These are phyloP conservation scores for Chloroclystis v-ata DNA, from an alignment of 2,888 invertebrate genomes.

Conservation along the genomic window DNA sequence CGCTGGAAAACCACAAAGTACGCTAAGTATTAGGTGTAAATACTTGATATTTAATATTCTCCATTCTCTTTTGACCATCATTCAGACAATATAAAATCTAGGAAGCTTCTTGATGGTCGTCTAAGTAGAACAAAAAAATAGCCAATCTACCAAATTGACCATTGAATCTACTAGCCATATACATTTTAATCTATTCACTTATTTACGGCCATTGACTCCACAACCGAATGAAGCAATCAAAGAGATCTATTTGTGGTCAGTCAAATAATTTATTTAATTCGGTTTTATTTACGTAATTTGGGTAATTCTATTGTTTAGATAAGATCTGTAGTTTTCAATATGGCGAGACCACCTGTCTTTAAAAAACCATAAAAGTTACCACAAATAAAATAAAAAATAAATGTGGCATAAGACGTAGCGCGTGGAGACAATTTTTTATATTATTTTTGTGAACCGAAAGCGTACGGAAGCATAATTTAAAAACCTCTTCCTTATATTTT, in stretches of 20 bases:
- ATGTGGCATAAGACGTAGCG: slow-evolving; percentile 5
- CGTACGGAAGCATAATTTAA: slow-evolving; percentile 9
- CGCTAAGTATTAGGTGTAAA: too few relatives aligned
- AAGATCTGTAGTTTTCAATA: neutral
- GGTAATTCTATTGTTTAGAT: slow-evolving; percentile 1
- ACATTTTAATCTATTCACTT: slow-evolving; percentile 17
- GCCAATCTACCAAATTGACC: slow-evolving; percentile 12
- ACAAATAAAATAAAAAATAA: slow-evolving; percentile 22
- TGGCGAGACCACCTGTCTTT: slow-evolving; percentile 24
- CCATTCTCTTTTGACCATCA: too few relatives aligned
- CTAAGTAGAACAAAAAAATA: too few relatives aligned
- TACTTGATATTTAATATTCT: too few relatives aligned
- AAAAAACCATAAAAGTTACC: slow-evolving; percentile 43
- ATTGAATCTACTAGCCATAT: slow-evolving; percentile 2
- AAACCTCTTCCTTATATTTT: slow-evolving; percentile 16
- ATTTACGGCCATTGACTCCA: slow-evolving; percentile 24
- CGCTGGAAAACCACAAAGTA: too few relatives aligned
- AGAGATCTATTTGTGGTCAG: slow-evolving; percentile 50
- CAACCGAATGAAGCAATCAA: slow-evolving; percentile 30
- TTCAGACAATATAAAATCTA: too few relatives aligned
- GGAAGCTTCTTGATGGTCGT: too few relatives aligned
- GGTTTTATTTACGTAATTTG: slow-evolving; percentile 56
- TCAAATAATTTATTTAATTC: slow-evolving; percentile 61
- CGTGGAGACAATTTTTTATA: slow-evolving; percentile 31
- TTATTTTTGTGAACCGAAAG: slow-evolving; percentile 16